These are phyloP conservation scores for Leptestheria dahalacensis DNA, from an alignment of 1,140 invertebrate genomes.

Conservation along the genomic window DNA sequence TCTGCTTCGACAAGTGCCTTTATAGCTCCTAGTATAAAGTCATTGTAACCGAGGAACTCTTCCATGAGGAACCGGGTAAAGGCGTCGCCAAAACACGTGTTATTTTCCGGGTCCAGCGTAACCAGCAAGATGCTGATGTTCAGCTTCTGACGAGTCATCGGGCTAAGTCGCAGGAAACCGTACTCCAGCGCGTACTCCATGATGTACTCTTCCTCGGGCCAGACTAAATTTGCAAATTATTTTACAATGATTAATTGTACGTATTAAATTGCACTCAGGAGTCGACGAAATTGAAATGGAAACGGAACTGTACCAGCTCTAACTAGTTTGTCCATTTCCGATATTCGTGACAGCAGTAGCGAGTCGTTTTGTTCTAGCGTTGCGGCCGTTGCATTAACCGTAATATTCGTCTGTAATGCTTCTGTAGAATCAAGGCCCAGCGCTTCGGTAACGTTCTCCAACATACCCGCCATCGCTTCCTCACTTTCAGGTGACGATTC, in stretches of 20 bases:
- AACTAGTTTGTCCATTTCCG: slow-evolving; percentile 32
- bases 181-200: slow-evolving; percentile 96
- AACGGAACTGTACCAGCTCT: slow-evolving; percentile 28
- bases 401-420: slow-evolving; percentile 18
- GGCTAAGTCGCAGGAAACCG: slow-evolving; percentile 80
- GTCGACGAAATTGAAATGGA: slow-evolving; percentile 10
- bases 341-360: neutral
- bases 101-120: slow-evolving; percentile 69
- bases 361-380: neutral
- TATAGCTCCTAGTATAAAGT: slow-evolving; percentile 89
- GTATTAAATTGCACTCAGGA: slow-evolving; percentile 15
- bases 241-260: neutral
- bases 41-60: slow-evolving; percentile 89
- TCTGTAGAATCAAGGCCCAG: no score
- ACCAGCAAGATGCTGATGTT: slow-evolving; percentile 89
- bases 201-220: slow-evolving; percentile 84
- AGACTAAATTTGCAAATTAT: slow-evolving; percentile 34
- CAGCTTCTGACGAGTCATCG: slow-evolving; percentile 59
- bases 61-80: slow-evolving; percentile 80
- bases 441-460: no score
- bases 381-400: neutral
- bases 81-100: slow-evolving; percentile 83
- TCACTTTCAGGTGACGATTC: no score
- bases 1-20: slow-evolving; percentile 88
- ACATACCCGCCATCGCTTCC: no score